phyloP scores from a whole-genome alignment of 2,797 vertebrate species.

The Neoniphon sammara region DNA sequence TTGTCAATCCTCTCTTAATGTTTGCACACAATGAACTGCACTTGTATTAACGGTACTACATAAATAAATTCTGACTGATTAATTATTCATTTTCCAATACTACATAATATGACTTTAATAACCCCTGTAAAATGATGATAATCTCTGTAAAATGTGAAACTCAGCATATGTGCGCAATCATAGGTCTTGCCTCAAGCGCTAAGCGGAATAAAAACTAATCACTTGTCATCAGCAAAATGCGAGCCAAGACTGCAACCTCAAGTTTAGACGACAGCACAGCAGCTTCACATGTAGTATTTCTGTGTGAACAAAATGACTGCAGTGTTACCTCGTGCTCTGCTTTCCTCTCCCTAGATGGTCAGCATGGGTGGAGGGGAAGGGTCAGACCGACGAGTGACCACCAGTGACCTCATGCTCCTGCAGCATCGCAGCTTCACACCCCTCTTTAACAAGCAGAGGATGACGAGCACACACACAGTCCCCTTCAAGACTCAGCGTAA shows the following conservation, averaged over 20 bases:
- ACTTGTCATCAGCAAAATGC: slow-evolving; percentile 12
- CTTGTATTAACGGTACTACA: too few species aligned
- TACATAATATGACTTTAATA: background rate
- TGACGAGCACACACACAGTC: background rate
- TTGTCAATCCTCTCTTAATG: too few species aligned
- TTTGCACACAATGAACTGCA: too few species aligned
- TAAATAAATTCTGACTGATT: too few species aligned
- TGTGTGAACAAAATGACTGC: background rate
- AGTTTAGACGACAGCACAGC: background rate
- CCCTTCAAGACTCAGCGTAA: slow-evolving; percentile 5
- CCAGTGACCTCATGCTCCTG: background rate
- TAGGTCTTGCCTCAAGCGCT: background rate
- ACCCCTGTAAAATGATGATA: background rate
- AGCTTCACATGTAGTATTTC: background rate
- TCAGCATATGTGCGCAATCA: background rate
- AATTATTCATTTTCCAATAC: background rate
- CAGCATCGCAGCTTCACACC: slow-evolving; percentile 9
- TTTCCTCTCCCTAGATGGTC: slow-evolving; percentile 6
- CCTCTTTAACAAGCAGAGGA: slow-evolving; percentile 31
- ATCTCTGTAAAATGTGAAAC: too few species aligned
- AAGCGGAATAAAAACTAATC: background rate
- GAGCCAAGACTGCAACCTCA: background rate
- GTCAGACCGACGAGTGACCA: slow-evolving; percentile 17
- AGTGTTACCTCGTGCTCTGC: slow-evolving; percentile 56
- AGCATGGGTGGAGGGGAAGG: background rate